Percentiles rank a stretch among this genome's conserved stretches.
Evolutionary conservation across 1,140 invertebrate genomes (phyloP).

Genomic region (Dendrolimus kikuchii): DNA sequence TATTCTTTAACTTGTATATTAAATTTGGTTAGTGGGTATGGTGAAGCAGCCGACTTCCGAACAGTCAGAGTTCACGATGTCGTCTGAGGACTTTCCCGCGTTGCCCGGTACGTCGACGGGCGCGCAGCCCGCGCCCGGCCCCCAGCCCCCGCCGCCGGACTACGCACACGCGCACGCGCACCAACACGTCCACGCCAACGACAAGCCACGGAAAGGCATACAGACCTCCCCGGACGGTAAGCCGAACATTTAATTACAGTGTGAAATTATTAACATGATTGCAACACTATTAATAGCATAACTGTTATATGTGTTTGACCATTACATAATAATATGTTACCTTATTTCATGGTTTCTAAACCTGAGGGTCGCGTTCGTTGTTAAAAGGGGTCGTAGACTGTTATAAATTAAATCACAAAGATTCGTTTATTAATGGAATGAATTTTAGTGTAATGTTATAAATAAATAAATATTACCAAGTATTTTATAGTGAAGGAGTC

Average conservation of each 20-base stretch:
- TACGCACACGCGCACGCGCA: slow-evolving; percentile 25
- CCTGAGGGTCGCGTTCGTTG: too few relatives aligned
- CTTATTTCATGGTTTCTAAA: too few relatives aligned
- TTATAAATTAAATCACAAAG: too few relatives aligned
- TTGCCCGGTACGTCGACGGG: slow-evolving; percentile 81
- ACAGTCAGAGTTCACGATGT: slow-evolving; percentile 97
- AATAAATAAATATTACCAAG: too few relatives aligned
- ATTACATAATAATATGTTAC: too few relatives aligned
- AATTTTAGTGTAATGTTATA: too few relatives aligned
- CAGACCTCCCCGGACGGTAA: slow-evolving; percentile 94
- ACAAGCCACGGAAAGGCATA: slow-evolving; percentile 84
- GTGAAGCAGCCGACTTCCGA: slow-evolving; percentile 94
- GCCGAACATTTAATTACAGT: slow-evolving; percentile 9
- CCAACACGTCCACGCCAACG: slow-evolving; percentile 35
- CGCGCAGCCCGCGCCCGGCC: slow-evolving; percentile 11
- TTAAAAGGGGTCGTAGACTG: too few relatives aligned
- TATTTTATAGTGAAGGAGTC: too few relatives aligned
- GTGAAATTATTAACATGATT: neutral
- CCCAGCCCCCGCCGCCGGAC: slow-evolving; percentile 21
- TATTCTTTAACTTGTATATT: too few relatives aligned
- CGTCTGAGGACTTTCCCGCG: slow-evolving; percentile 98
- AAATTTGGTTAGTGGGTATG: slow-evolving; percentile 84
- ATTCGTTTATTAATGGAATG: too few relatives aligned
- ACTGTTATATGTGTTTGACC: too few relatives aligned
- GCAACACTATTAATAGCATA: neutral